A percentile compares a stretch with the other conserved stretches of the same genome.
Conservation (phyloP, 1,140 invertebrate species). For the Phymorhynchus buccinoides region DNA sequence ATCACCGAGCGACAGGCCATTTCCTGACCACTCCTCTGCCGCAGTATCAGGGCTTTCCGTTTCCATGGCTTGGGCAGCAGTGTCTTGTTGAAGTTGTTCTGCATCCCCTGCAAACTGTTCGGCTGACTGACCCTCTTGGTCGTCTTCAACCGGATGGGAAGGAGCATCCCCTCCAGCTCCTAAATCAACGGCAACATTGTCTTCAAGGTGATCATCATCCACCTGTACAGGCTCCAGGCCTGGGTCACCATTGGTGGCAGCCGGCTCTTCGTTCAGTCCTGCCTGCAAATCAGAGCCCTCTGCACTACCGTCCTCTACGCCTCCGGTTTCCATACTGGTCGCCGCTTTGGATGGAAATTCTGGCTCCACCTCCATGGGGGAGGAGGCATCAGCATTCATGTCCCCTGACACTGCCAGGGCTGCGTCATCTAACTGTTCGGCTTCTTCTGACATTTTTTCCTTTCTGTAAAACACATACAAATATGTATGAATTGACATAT, state of each 20-base stretch:
- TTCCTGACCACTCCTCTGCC: neutral
- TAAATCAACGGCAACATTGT: neutral
- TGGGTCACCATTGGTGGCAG: neutral
- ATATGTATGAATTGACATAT: no score
- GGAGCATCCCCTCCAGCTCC: neutral
- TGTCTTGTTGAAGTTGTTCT: neutral
- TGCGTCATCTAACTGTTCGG: slow-evolving; percentile 5
- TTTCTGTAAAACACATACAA: neutral
- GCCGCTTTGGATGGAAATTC: neutral
- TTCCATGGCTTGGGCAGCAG: neutral
- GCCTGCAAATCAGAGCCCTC: neutral
- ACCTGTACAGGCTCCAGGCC: neutral
- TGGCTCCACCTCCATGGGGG: neutral
- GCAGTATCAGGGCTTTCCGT: neutral
- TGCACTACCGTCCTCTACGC: no score
- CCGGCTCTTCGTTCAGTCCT: neutral
- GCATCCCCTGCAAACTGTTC: neutral
- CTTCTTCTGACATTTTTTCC: slow-evolving; percentile 24
- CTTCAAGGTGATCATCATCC: neutral
- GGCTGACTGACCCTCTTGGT: neutral
- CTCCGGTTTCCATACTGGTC: slow-evolving; percentile 21
- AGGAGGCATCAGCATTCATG: neutral
- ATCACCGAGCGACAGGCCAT: no score
- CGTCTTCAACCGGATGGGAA: neutral
- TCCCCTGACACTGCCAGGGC: neutral